Base-by-base conservation (phyloP, 1,140 invertebrate species). In the Pygmarrhopalites habei region DNA sequence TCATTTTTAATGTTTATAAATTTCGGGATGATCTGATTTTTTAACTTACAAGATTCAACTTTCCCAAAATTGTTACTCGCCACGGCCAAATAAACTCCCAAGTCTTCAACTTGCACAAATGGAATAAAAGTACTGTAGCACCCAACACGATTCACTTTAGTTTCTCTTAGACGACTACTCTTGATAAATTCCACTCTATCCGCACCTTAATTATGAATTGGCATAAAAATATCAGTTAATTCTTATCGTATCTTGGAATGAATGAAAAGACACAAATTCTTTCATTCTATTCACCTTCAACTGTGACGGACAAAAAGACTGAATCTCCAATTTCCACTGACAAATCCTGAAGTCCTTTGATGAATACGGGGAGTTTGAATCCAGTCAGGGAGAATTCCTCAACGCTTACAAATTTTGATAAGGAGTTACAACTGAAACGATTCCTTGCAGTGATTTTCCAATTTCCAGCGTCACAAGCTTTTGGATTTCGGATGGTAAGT, bases 81-180 rank as follows among this genome's bases (percentile, higher is more conserved):
- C 29, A 56, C 53, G 3, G 53, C 53, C 26, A 56, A 29, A 25
- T 35, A 56, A 14, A 56, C 53, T n/a, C 53, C 53, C 19, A 56
- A 28, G 19, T 56, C 53, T 41, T 56, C 28, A 7, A 56, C 10
- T 21, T 56, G 53, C 32, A 56, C 53, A 23, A 56, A 56, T 32
- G 53, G 53, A 19, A 56, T 56, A 23, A 56, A 56, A 56, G 53
- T 56, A 25, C 53, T 56, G 53, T 56, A 56, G 23, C 53, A 19
- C 19, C 53, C 53, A 5, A 56, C 35, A 2, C 53, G 53, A 41
- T 56, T 56, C 30, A 56, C 12, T 23, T 39, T 12, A 4, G 53
- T 56, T 32, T 56, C 53, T 15, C 26, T 4, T 2, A 19, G 2
- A 7, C 25, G 10, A 7, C 53, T 32, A 28, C 30, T 39, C 53